Conservation (phyloP, 2,113 vertebrate genomes). For the Lipotes vexillifer region DNA sequence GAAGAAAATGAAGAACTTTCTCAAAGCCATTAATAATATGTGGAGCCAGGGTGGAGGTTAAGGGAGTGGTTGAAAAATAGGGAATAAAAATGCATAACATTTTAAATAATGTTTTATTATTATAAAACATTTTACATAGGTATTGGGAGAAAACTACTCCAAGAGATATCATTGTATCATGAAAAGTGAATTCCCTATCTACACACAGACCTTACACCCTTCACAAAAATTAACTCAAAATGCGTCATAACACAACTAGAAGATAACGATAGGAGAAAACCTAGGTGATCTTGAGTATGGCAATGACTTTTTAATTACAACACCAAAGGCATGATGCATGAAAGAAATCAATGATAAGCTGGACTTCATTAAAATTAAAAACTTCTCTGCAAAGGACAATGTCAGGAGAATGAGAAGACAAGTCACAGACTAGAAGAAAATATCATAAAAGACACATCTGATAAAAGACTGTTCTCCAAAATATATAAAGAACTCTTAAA, state of each 20-base stretch:
- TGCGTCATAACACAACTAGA: not conserved
- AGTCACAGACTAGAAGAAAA: not conserved
- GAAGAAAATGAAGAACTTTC: not conserved
- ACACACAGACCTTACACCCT: not conserved
- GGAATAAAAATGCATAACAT: not conserved
- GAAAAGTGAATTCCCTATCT: not conserved
- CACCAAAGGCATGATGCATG: not conserved
- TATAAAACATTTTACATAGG: slow-evolving; percentile 11
- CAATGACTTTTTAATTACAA: not conserved
- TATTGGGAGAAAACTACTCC: not conserved
- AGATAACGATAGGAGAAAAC: not conserved
- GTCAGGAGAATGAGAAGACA: not conserved
- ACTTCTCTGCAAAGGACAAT: not conserved
- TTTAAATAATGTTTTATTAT: slow-evolving; percentile 28
- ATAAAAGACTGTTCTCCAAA: slow-evolving; percentile 19
- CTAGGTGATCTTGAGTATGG: not conserved
- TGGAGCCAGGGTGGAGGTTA: not conserved
- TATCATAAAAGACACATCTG: not conserved
- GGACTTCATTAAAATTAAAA: not conserved
- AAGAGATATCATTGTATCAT: not conserved
- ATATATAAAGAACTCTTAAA: not conserved
- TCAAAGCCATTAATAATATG: slow-evolving; percentile 17
- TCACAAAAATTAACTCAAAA: slow-evolving; percentile 1
- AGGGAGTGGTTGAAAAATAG: not conserved
- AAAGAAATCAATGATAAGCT: not conserved